A percentile compares a stretch with the other conserved stretches of the same genome.
Conservation (phyloP, 2,113 vertebrate species). For the Mixornis gularis region DNA sequence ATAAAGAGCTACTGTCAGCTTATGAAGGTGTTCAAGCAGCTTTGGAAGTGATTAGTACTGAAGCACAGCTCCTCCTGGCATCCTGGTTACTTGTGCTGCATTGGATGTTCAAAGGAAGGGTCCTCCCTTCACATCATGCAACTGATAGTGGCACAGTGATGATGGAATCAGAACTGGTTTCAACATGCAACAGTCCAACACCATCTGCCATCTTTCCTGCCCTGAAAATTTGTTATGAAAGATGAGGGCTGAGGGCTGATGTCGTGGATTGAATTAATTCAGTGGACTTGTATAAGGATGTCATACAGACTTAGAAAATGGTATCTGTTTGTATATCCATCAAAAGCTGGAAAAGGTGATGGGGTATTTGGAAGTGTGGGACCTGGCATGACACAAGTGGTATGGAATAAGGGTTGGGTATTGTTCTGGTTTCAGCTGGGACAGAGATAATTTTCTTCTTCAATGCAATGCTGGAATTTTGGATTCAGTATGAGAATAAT, state of each 20-base stretch:
- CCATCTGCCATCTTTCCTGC: background rate
- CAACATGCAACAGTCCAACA: background rate
- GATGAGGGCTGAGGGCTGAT: background rate
- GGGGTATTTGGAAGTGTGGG: background rate
- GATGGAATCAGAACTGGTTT: background rate
- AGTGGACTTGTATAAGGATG: background rate
- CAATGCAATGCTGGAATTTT: background rate
- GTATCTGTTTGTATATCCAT: background rate
- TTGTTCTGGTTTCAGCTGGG: background rate
- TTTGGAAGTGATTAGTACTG: background rate
- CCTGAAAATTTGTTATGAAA: background rate
- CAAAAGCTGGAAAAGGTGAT: background rate
- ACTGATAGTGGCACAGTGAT: background rate
- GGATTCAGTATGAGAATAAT: background rate
- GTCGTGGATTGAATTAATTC: background rate
- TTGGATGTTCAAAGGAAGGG: background rate
- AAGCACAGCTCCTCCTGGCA: background rate
- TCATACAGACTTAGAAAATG: background rate
- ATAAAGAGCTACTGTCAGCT: background rate
- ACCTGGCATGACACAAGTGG: background rate
- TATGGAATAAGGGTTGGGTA: background rate
- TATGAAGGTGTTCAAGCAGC: background rate
- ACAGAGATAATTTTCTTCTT: background rate
- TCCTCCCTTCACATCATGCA: background rate
- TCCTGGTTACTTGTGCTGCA: fast-evolving